Evolutionary conservation across 2,113 vertebrate genomes (phyloP), one percentile per base, ranked within the genome.

Genomic region (Rhombomys opimus): DNA sequence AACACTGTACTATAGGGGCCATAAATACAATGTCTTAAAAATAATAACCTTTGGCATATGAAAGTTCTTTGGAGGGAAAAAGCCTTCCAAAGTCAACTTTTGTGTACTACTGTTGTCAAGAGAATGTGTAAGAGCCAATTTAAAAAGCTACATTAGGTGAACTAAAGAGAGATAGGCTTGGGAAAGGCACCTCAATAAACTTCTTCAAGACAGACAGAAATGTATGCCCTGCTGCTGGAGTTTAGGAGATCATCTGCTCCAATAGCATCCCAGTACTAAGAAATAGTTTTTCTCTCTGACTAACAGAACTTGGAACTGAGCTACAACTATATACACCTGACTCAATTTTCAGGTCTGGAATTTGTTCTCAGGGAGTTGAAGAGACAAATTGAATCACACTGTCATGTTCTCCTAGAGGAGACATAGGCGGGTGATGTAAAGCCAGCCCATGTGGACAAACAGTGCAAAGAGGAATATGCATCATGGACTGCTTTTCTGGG

Each of bases 351-450:
- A 96, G 90, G 73, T 91, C 76, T 95, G n/a, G 85, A 89, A 95
- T 97, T 96, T 96, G 87, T 97, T 94, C 86, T 96, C 46, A 35
- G 38, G 72, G n/a, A 95, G 68, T 63, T 92, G 92, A 91, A 94
- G 97, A 97, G 97, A 97, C 72, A 94, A 54, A 98, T 90, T 75
- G 68, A 52, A 46, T 59, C 90, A 72, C 63, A 73, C n/a, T 0
- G 3, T 11, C 63, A 38, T 86, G 46, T 87, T 91, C 59, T 96
- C 73, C 82, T 92, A 18, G 68, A 94, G 77, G 94, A 95, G 78
- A 89, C 50, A 67, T 22, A 57, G 90, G 57, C 38, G 13, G 77
- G 72, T 95, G 92, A 97, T 96, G 61, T 78, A 94, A 91, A 94
- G 89, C 80, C 54, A 20, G 57, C 75, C 77, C 61, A 82, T 4